Evolutionary conservation across 2,888 invertebrate species (phyloP).

Genomic region (Entomobrya proxima): DNA sequence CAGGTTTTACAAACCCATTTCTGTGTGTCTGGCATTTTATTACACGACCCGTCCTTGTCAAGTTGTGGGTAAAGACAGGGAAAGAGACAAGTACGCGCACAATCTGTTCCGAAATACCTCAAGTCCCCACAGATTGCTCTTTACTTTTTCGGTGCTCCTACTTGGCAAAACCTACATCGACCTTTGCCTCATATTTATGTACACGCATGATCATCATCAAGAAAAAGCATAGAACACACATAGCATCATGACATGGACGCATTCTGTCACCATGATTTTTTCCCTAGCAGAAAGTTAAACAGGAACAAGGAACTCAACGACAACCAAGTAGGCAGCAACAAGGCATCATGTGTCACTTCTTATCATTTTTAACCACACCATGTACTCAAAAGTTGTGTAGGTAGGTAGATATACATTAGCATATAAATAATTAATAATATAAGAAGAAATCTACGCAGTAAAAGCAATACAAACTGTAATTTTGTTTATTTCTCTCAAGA

Average conservation of each 20-base stretch:
- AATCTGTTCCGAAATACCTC: not conserved
- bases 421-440: too few species aligned
- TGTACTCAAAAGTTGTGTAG: not conserved
- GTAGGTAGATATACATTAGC: not conserved
- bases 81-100: too few species aligned
- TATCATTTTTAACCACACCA: constrained; percentile 25
- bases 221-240: not conserved
- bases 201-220: constrained; percentile 23
- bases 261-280: not conserved
- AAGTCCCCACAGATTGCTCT: constrained; percentile 14
- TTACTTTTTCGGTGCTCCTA: not conserved
- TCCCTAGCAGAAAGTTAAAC: too few species aligned
- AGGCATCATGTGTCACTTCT: constrained; percentile 18
- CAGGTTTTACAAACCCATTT: too few species aligned
- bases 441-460: not conserved
- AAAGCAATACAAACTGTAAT: too few species aligned
- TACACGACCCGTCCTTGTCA: too few species aligned
- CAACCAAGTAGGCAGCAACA: constrained; percentile 2
- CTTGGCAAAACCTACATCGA: constrained; percentile 17
- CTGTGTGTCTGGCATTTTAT: too few species aligned
- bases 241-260: constrained; percentile 13
- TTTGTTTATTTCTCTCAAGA: too few species aligned
- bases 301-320: not conserved
- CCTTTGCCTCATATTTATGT: constrained; percentile 22
- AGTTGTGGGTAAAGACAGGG: too few species aligned